These are phyloP conservation scores for Sebastolobus altivelis DNA, from an alignment of 2,797 vertebrate genomes.

Conservation along the genomic window DNA sequence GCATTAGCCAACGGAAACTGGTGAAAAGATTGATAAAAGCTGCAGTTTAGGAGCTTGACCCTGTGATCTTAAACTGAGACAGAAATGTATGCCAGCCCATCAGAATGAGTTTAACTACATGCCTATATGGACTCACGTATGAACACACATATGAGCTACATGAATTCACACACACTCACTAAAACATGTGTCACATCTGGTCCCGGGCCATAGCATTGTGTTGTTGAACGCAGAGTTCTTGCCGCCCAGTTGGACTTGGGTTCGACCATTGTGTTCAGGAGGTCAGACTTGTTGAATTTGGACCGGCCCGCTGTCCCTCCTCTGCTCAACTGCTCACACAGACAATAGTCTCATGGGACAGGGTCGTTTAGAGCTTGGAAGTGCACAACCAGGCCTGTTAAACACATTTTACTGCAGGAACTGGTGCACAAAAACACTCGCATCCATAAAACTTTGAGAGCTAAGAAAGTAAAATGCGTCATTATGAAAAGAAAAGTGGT, in stretches of 20 bases:
- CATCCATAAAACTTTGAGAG: constrained; percentile 5
- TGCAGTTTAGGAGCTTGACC: constrained; percentile 6
- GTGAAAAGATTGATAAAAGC: constrained; percentile 44
- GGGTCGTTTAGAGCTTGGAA: constrained; percentile 43
- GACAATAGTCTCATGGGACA: constrained; percentile 44
- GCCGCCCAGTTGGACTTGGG: constrained; percentile 60
- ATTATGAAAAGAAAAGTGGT: constrained; percentile 23
- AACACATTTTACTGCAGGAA: constrained; percentile 59
- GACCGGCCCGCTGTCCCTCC: constrained; percentile 60
- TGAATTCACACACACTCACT: constrained; percentile 10
- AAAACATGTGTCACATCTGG: constrained; percentile 59
- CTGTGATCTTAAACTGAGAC: constrained; percentile 13
- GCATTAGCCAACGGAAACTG: constrained; percentile 36
- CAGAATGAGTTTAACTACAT: neutral
- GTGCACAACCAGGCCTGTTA: constrained; percentile 17
- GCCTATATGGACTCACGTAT: neutral
- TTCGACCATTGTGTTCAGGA: constrained; percentile 76
- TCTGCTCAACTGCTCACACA: constrained; percentile 40
- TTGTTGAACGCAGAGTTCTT: constrained; percentile 60
- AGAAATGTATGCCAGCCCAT: neutral
- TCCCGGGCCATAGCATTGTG: constrained; percentile 70
- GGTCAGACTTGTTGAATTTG: constrained; percentile 80
- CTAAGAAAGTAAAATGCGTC: constrained; percentile 42
- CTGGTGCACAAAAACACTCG: constrained; percentile 42
- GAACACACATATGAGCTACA: neutral